Percentiles rank a stretch among this genome's conserved stretches.
These are phyloP conservation scores for Stichopus chloronotus DNA, from an alignment of 35 echinoderm and acorn worm genomes.

Conservation along the genomic window DNA sequence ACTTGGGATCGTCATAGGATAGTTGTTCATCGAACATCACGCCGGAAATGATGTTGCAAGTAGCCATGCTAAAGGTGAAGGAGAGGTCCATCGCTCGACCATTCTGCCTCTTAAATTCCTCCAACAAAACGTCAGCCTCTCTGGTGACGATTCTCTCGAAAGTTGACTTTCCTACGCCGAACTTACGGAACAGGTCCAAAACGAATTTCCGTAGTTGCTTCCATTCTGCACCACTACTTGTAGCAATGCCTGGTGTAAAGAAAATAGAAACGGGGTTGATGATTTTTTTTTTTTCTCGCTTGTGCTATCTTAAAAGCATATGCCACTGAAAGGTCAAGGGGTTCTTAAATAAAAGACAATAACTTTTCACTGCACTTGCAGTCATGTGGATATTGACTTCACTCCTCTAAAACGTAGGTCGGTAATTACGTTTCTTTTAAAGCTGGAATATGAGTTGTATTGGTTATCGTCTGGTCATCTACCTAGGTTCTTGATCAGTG, in stretches of 20 bases:
- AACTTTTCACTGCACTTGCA: no score
- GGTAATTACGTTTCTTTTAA: no score
- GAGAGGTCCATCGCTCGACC: background rate
- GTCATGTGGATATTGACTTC: no score
- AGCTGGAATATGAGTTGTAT: no score
- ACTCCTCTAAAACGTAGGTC: no score
- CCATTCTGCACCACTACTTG: background rate
- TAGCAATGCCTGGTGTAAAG: background rate
- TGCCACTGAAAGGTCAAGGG: no score
- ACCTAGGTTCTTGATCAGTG: no score
- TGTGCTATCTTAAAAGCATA: no score
- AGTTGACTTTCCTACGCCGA: constrained; percentile 49
- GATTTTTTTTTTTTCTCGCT: no score
- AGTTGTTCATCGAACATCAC: constrained; percentile 19
- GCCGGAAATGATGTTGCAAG: constrained; percentile 29
- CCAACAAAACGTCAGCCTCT: background rate
- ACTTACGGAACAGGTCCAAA: constrained; percentile 20
- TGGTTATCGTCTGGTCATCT: no score
- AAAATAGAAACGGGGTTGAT: background rate
- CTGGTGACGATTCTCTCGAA: constrained; percentile 39
- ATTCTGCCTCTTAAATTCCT: constrained; percentile 5
- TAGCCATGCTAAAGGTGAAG: constrained; percentile 40
- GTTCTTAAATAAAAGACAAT: no score
- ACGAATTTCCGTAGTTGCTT: constrained; percentile 18
- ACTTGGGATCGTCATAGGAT: constrained; percentile 2